These are phyloP conservation scores for Peromyscus aztecus DNA, from an alignment of 2,797 vertebrate species.

Conservation along the genomic window DNA sequence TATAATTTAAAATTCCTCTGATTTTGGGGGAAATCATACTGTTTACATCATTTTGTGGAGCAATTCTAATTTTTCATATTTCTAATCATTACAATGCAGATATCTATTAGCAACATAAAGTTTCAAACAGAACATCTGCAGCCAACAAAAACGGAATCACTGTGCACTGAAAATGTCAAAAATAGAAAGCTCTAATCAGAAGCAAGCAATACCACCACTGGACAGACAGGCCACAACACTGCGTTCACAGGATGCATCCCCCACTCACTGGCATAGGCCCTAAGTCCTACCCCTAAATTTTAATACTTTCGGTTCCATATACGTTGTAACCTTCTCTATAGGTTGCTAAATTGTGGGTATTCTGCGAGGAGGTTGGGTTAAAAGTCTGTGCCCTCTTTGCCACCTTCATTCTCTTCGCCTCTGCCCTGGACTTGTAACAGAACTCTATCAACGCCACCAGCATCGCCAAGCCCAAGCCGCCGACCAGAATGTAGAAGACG, in stretches of 20 bases:
- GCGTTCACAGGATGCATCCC: constrained; percentile 91
- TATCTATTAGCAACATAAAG: constrained; percentile 93
- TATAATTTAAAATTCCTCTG: constrained; percentile 64
- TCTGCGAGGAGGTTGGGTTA: constrained; percentile 99
- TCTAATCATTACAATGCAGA: constrained; percentile 93
- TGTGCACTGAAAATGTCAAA: constrained; percentile 89
- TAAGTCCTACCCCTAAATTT: constrained; percentile 99
- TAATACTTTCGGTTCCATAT: constrained; percentile 99
- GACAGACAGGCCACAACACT: constrained; percentile 94
- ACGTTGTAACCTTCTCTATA: constrained; percentile 99
- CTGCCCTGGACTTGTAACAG: constrained; percentile 99
- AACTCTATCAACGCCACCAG: constrained; percentile 99
- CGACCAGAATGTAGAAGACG: constrained; percentile 99
- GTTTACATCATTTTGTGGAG: constrained; percentile 67
- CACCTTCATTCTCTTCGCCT: constrained; percentile 99
- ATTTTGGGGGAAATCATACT: constrained; percentile 73
- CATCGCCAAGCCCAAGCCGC: constrained; percentile 99
- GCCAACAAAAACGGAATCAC: constrained; percentile 94
- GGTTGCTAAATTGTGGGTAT: constrained; percentile 99
- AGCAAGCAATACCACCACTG: constrained; percentile 93
- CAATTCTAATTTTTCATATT: constrained; percentile 73
- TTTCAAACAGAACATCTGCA: constrained; percentile 92
- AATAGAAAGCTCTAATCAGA: constrained; percentile 90
- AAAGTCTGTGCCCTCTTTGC: constrained; percentile 97
- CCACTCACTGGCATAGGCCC: constrained; percentile 95